Conservation (phyloP, 2,797 vertebrate species). For the Galago senegalensis region DNA sequence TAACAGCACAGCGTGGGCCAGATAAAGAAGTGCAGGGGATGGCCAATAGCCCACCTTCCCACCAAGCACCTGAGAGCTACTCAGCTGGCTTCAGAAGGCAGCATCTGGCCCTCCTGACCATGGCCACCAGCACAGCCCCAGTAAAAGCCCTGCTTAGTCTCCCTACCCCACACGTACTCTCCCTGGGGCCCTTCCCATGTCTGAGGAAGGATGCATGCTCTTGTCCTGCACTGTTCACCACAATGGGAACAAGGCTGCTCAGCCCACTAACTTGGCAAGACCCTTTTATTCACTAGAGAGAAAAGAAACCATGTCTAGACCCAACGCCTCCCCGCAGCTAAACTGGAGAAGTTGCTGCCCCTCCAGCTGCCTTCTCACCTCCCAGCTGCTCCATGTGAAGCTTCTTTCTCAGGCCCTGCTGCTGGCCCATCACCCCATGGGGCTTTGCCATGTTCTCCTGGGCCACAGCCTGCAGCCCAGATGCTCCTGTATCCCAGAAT, state of each 20-base stretch:
- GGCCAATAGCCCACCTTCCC: neutral
- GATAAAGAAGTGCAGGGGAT: accelerated
- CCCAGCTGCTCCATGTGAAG: neutral
- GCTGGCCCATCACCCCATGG: neutral
- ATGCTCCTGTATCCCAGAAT: neutral
- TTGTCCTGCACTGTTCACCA: accelerated
- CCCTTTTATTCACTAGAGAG: neutral
- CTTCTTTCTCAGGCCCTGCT: neutral
- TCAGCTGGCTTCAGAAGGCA: neutral
- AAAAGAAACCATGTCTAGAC: accelerated
- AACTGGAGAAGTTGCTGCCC: neutral
- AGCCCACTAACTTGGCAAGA: neutral
- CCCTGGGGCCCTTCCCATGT: accelerated
- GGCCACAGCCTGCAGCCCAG: neutral
- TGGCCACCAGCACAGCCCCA: neutral
- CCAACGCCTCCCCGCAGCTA: neutral
- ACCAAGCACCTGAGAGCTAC: neutral
- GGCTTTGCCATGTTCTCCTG: no score
- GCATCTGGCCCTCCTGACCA: neutral
- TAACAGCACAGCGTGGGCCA: accelerated
- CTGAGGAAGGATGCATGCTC: neutral
- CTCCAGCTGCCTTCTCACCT: neutral
- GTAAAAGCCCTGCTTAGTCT: accelerated
- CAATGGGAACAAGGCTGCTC: neutral
- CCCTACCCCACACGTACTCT: accelerated